phyloP scores from a whole-genome alignment of 2,797 vertebrate species.

The Malacoraja senta region DNA sequence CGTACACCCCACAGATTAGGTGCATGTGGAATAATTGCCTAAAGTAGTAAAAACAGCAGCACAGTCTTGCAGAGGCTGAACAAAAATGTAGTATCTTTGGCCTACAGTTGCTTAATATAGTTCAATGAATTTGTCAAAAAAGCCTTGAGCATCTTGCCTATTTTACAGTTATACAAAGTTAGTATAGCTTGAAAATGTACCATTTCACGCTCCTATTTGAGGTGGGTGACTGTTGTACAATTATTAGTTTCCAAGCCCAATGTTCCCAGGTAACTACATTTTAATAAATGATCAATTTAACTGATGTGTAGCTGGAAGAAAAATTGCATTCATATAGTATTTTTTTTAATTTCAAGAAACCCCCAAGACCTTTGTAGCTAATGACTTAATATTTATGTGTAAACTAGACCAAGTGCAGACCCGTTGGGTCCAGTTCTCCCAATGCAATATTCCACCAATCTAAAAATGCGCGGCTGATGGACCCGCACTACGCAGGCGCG shows the following conservation, averaged over 20 bases:
- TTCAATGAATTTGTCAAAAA: not conserved
- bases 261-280: not conserved
- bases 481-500: too few species aligned
- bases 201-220: not conserved
- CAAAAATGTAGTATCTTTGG: not conserved
- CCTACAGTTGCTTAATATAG: not conserved
- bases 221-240: not conserved
- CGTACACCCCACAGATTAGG: not conserved
- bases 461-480: too few species aligned
- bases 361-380: not conserved
- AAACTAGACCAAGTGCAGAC: too few species aligned
- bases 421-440: too few species aligned
- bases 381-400: not conserved
- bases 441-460: too few species aligned
- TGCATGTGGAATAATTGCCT: not conserved
- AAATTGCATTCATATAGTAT: not conserved
- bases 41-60: not conserved
- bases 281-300: not conserved
- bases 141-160: too few species aligned
- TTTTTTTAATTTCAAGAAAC: not conserved
- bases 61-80: not conserved
- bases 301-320: not conserved
- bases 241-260: not conserved
- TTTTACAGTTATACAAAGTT: not conserved
- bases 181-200: not conserved